Conservation (phyloP, 2,113 vertebrate genomes). For the Semnornis frantzii region DNA sequence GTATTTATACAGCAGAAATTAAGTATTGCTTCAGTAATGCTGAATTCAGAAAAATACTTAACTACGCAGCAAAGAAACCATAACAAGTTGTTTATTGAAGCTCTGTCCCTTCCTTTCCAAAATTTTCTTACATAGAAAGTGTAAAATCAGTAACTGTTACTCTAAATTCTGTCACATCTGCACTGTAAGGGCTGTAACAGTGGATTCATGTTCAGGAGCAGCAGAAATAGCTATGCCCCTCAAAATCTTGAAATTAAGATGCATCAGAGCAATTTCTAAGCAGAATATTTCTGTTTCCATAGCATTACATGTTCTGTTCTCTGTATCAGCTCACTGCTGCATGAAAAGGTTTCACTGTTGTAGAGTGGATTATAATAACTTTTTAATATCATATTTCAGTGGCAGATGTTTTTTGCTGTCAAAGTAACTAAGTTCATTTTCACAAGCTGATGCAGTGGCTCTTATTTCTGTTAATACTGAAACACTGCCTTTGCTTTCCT, state of each 20-base stretch:
- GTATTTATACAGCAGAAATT: constrained; percentile 4
- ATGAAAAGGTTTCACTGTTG: constrained; percentile 5
- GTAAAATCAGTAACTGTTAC: background rate
- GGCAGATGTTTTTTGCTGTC: constrained; percentile 39
- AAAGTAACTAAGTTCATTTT: constrained; percentile 39
- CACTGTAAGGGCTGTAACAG: background rate
- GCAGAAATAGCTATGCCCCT: background rate
- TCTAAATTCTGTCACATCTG: background rate
- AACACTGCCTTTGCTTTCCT: constrained; percentile 12
- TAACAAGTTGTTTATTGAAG: background rate
- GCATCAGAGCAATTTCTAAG: background rate
- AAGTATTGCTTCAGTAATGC: background rate
- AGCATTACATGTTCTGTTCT: background rate
- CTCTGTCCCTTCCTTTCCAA: background rate
- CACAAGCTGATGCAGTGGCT: constrained; percentile 19
- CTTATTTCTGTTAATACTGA: constrained; percentile 29
- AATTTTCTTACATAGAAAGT: background rate
- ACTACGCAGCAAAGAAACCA: background rate
- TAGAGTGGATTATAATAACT: background rate
- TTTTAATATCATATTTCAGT: constrained; percentile 3
- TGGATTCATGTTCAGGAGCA: background rate
- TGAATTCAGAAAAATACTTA: background rate
- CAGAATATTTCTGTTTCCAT: background rate
- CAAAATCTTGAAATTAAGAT: background rate
- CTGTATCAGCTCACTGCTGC: background rate